Evolutionary conservation across 1,140 invertebrate species (phyloP).

Genomic region (Pantala flavescens): DNA sequence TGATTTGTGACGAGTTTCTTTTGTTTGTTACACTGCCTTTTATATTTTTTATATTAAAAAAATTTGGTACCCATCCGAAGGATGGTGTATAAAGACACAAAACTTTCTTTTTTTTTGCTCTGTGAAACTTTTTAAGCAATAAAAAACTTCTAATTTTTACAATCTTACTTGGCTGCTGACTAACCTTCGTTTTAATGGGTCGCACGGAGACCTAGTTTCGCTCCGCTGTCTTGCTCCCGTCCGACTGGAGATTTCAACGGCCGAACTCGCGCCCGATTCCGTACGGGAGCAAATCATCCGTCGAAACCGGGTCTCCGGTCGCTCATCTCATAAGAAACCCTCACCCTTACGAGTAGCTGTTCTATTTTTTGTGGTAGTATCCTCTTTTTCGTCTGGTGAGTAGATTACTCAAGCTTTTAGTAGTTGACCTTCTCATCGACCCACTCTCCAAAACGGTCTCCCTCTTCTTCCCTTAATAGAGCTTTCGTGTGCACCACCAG

Average conservation of each 20-base stretch:
- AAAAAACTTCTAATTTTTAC: constrained; percentile 2
- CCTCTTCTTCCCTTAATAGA: too few species aligned
- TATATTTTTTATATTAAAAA: neutral
- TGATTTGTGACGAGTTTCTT: constrained; percentile 6
- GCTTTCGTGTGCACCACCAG: too few species aligned
- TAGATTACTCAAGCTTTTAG: too few species aligned
- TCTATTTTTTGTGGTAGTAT: neutral
- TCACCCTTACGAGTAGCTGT: neutral
- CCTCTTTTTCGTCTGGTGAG: too few species aligned
- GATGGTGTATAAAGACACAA: neutral
- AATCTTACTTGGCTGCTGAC: constrained; percentile 8
- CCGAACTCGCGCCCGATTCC: too few species aligned
- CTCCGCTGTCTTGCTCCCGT: neutral
- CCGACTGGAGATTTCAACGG: neutral
- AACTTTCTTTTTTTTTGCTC: neutral
- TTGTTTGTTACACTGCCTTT: neutral
- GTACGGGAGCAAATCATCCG: too few species aligned
- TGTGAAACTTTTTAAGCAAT: neutral
- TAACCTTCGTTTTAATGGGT: neutral
- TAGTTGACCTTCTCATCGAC: too few species aligned
- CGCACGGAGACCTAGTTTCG: neutral
- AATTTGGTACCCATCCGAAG: neutral
- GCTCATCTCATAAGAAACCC: neutral
- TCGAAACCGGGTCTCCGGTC: too few species aligned
- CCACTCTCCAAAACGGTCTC: too few species aligned